Conservation (phyloP, 2,888 invertebrate species). For the Dimorphilus gyrociliatus region DNA sequence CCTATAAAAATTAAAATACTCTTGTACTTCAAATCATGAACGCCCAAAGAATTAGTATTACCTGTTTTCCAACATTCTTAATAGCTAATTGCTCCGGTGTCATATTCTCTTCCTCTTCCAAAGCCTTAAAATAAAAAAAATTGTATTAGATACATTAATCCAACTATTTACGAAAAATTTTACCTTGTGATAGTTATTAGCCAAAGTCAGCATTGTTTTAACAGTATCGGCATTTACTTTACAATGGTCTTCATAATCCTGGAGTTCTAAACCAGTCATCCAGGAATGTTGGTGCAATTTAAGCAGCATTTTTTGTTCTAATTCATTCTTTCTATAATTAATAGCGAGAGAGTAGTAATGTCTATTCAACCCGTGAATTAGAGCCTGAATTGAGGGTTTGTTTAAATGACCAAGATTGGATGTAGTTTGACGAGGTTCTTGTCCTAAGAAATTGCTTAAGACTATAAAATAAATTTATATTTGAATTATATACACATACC, state of each 20-base stretch:
- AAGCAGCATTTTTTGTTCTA: conserved; percentile 96
- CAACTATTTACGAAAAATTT: conserved; percentile 3
- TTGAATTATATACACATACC: too few relatives aligned
- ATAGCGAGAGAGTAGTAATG: conserved; percentile 99
- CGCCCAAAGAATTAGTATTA: conserved; percentile 9
- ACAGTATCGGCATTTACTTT: conserved; percentile 81
- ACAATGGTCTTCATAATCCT: conserved; percentile 60
- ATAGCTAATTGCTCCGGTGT: conserved; percentile 96
- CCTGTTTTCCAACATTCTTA: conserved; percentile 82
- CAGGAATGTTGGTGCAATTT: conserved; percentile 91
- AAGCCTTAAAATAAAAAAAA: conserved; percentile 44
- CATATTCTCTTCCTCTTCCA: conserved; percentile 99
- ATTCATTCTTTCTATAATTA: conserved; percentile 93
- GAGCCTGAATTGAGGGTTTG: conserved; percentile 90
- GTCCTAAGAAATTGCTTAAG: too few relatives aligned
- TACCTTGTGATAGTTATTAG: conserved; percentile 87
- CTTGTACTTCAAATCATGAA: not conserved
- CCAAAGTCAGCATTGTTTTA: conserved; percentile 85
- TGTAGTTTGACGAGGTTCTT: conserved; percentile 95
- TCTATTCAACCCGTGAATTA: conserved; percentile 93
- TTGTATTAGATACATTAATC: conserved; percentile 1
- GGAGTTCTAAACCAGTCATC: conserved; percentile 35
- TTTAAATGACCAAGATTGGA: conserved; percentile 95
- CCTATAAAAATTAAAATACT: conserved; percentile 45
- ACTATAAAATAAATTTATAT: too few relatives aligned